A percentile compares a stretch with the other conserved stretches of the same genome.
Evolutionary conservation across 2,888 invertebrate species (phyloP).

Genomic region (Podabrus alpinus): DNA sequence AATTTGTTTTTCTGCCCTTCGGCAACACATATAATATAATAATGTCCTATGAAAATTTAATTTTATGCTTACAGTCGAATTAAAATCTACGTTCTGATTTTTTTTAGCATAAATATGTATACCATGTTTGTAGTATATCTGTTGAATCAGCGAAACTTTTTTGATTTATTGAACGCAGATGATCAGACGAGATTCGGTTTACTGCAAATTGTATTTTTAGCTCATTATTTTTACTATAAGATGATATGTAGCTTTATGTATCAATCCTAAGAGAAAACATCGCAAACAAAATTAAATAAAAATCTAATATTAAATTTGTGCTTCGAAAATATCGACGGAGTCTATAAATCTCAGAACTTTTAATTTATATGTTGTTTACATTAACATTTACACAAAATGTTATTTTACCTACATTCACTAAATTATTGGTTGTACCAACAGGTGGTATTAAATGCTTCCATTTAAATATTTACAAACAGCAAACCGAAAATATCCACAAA

Average conservation of each 20-base stretch:
- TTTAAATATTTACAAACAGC: neutral
- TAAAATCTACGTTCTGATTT: neutral
- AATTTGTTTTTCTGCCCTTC: no score
- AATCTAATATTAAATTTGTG: neutral
- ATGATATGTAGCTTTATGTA: neutral
- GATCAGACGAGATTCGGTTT: neutral
- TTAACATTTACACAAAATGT: neutral
- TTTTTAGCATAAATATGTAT: neutral
- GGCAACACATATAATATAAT: no score
- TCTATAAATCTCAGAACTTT: neutral
- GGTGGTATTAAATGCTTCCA: neutral
- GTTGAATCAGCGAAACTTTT: neutral
- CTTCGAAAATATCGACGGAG: neutral
- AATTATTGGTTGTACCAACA: neutral
- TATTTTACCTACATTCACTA: neutral
- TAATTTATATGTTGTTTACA: neutral
- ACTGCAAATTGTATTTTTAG: neutral
- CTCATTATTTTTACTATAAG: neutral
- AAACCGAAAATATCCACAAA: neutral
- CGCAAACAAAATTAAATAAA: neutral
- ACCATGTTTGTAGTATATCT: no score
- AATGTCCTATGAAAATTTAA: neutral
- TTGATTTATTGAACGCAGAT: neutral
- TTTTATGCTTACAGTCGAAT: neutral
- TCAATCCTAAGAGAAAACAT: neutral